These are phyloP conservation scores for Molossus molossus DNA, from an alignment of 2,797 vertebrate species.

Conservation along the genomic window DNA sequence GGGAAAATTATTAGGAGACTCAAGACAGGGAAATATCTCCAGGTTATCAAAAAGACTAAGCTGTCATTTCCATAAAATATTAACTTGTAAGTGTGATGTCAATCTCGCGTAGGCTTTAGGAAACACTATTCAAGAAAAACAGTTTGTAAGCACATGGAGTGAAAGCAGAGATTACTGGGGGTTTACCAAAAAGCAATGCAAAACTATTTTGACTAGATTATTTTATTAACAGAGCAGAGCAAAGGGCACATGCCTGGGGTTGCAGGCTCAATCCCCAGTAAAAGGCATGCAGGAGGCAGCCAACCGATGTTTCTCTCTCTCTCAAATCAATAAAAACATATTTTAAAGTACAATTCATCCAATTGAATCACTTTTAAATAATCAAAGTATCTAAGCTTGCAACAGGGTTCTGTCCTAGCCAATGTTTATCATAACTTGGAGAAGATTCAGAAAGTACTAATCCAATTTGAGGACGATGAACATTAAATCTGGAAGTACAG, in stretches of 20 bases:
- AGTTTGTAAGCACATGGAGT: background rate
- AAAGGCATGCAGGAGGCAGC: too few species aligned
- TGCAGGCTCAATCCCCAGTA: too few species aligned
- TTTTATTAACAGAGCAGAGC: background rate
- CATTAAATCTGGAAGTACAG: background rate
- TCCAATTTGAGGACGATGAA: background rate
- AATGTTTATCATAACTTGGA: background rate
- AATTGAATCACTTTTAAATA: background rate
- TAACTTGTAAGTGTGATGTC: background rate
- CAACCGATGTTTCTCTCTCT: too few species aligned
- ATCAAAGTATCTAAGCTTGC: background rate
- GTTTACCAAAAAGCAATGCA: background rate
- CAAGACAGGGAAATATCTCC: background rate
- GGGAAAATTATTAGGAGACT: background rate
- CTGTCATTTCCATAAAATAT: background rate
- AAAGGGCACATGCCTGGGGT: background rate
- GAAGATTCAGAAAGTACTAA: background rate
- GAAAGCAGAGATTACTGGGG: background rate
- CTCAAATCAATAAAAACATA: too few species aligned
- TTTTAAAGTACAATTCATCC: background rate
- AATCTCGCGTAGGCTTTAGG: background rate
- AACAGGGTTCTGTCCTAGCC: background rate
- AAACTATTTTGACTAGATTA: slow-evolving; percentile 2
- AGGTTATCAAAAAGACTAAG: background rate
- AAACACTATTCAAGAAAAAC: background rate